Conservation (phyloP, 2,888 invertebrate genomes). For the Tolmerus cingulatus region DNA sequence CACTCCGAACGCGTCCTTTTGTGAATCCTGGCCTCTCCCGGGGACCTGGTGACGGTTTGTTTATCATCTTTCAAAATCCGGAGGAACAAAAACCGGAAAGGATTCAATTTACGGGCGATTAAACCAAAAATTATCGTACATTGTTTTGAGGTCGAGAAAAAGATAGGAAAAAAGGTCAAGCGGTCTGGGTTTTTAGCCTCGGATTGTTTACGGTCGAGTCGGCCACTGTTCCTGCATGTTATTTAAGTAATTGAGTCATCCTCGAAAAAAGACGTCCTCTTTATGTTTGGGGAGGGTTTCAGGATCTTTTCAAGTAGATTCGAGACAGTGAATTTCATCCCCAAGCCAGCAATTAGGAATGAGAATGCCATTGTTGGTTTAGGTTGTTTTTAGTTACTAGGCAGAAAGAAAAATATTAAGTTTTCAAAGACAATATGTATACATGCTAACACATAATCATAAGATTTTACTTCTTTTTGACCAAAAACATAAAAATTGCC, state of each 20-base stretch:
- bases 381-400: background rate
- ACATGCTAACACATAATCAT: background rate
- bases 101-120: slow-evolving; percentile 13
- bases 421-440: background rate
- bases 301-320: background rate
- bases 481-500: too few species aligned
- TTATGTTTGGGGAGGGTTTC: background rate
- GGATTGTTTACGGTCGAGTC: background rate
- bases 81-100: background rate
- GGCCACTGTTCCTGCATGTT: background rate
- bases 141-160: background rate
- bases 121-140: slow-evolving; percentile 21
- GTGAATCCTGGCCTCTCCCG: background rate
- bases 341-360: background rate
- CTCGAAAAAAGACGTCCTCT: background rate
- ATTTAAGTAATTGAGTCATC: background rate
- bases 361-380: background rate
- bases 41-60: background rate
- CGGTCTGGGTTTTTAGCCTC: background rate
- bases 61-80: slow-evolving; percentile 24
- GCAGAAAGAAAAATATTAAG: background rate
- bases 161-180: background rate
- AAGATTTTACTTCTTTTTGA: background rate
- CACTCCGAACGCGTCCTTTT: background rate
- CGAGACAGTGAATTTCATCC: background rate